Evolutionary conservation across 2,113 vertebrate species (phyloP).

Genomic region (Motacilla alba): DNA sequence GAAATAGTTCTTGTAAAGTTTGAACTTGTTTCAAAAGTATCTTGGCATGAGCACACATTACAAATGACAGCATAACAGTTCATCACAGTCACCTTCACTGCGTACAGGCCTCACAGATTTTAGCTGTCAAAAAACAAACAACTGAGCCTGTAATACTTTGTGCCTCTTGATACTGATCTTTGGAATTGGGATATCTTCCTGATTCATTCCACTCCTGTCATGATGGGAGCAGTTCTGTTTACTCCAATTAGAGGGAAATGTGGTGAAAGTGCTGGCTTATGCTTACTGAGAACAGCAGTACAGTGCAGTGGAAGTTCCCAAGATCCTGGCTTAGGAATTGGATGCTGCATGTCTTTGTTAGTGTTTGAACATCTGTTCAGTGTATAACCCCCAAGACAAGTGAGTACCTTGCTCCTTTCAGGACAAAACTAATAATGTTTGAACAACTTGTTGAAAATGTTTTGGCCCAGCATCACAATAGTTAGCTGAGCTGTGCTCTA

Average conservation of each 20-base stretch:
- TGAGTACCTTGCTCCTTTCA: neutral
- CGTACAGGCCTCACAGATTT: fast-evolving
- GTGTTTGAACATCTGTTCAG: conserved; percentile 15
- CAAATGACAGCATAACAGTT: neutral
- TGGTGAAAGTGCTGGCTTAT: neutral
- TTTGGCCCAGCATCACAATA: neutral
- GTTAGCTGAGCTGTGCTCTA: neutral
- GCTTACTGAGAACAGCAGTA: neutral
- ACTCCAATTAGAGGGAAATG: neutral
- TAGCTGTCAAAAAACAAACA: neutral
- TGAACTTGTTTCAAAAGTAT: neutral
- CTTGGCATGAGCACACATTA: neutral
- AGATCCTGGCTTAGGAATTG: neutral
- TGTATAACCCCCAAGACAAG: neutral
- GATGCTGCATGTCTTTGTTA: neutral
- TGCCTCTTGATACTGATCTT: neutral
- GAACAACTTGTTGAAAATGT: neutral
- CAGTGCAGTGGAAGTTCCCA: neutral
- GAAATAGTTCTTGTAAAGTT: neutral
- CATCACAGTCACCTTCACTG: neutral
- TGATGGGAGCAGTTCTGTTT: neutral
- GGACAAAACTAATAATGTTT: neutral
- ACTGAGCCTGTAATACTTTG: neutral
- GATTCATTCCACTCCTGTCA: neutral
- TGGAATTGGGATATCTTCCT: neutral